phyloP scores from a whole-genome alignment of 2,797 vertebrate genomes.

The Macrochelys suwanniensis region DNA sequence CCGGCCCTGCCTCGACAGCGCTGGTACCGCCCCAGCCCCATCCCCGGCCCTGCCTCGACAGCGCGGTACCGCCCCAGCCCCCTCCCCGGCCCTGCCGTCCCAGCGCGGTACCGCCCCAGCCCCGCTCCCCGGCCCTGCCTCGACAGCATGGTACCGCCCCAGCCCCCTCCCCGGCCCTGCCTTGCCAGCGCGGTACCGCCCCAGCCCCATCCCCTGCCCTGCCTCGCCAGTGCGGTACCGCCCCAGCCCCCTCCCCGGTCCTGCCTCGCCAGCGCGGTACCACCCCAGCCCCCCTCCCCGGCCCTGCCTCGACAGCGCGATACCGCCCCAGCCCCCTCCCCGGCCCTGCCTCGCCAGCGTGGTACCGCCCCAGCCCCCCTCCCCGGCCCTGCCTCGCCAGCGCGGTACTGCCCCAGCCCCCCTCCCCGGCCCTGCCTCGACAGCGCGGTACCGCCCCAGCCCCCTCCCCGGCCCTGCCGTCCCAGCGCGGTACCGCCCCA shows the following conservation, averaged over 20 bases:
- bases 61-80: fast-evolving
- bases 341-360: too few relatives aligned
- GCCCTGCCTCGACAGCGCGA: fast-evolving
- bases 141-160: fast-evolving
- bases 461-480: not conserved
- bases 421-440: too few relatives aligned
- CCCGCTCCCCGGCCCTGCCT: too few relatives aligned
- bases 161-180: not conserved
- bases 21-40: fast-evolving
- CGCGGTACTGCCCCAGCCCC: fast-evolving
- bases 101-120: too few relatives aligned
- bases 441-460: fast-evolving
- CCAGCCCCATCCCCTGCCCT: too few relatives aligned
- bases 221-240: too few relatives aligned
- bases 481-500: not conserved
- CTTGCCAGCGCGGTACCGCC: not conserved
- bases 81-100: not conserved
- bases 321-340: too few relatives aligned
- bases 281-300: too few relatives aligned
- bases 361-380: fast-evolving
- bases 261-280: too few relatives aligned
- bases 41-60: not conserved
- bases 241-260: too few relatives aligned
- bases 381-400: not conserved
- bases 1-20: too few relatives aligned